A percentile compares a stretch with the other conserved stretches of the same genome.
Conservation (phyloP, 2,797 vertebrate species). For the Xenopus petersii region DNA sequence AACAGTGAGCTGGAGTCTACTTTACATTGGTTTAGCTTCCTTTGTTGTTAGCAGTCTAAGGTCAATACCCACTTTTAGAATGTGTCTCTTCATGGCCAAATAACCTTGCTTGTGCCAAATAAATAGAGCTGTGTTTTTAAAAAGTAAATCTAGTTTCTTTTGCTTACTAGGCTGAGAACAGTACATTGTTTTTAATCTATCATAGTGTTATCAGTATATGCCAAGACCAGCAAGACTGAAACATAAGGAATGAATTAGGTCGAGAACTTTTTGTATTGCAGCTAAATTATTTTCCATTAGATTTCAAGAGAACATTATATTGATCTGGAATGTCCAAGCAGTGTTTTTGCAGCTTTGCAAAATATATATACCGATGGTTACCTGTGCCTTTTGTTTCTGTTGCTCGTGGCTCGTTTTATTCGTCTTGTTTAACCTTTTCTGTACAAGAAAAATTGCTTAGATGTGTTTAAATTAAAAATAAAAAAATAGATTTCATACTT, state of each 20-base stretch:
- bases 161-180: slow-evolving; percentile 50
- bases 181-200: slow-evolving; percentile 53
- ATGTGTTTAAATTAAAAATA: too few relatives aligned
- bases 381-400: slow-evolving; percentile 12
- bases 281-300: slow-evolving; percentile 49
- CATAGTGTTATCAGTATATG: slow-evolving; percentile 52
- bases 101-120: background rate
- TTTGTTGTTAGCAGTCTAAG: background rate
- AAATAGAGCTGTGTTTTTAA: slow-evolving; percentile 7
- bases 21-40: background rate
- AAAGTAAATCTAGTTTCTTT: slow-evolving; percentile 49
- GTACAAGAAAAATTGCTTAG: too few relatives aligned
- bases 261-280: slow-evolving; percentile 56
- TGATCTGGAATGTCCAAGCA: slow-evolving; percentile 35
- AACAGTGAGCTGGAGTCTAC: background rate
- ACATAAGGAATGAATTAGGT: slow-evolving; percentile 56
- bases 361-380: slow-evolving; percentile 17
- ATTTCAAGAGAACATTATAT: slow-evolving; percentile 47
- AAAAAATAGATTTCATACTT: too few relatives aligned
- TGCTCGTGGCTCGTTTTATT: background rate
- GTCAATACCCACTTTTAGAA: background rate
- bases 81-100: background rate
- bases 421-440: background rate
- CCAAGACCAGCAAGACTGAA: slow-evolving; percentile 50
- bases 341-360: slow-evolving; percentile 26